Conservation (phyloP, 2,797 vertebrate species). For the Melanotaenia pygmaea region DNA sequence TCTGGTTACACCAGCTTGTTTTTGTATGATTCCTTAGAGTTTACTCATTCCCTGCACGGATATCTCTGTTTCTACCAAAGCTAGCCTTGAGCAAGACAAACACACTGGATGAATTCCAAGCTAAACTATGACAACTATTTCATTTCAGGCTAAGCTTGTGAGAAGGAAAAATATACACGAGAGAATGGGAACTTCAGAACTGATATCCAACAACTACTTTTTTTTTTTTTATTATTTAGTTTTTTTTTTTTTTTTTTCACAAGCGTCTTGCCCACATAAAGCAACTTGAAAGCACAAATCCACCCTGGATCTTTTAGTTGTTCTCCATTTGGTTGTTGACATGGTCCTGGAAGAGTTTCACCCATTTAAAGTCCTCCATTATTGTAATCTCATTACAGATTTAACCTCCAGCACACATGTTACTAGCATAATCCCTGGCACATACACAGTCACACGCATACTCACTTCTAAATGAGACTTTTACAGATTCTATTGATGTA, state of each 20-base stretch:
- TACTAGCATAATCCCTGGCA: slow-evolving; percentile 65
- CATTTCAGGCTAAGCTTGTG: slow-evolving; percentile 44
- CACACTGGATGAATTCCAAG: slow-evolving; percentile 63
- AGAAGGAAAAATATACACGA: slow-evolving; percentile 29
- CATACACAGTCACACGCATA: slow-evolving; percentile 28
- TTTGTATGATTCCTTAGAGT: slow-evolving; percentile 49
- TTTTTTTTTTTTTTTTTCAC: background rate
- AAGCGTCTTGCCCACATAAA: slow-evolving; percentile 4
- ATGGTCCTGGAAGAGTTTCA: slow-evolving; percentile 51
- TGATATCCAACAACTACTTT: background rate
- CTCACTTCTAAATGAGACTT: slow-evolving; percentile 34
- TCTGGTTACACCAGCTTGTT: slow-evolving; percentile 60
- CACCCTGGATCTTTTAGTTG: slow-evolving; percentile 7
- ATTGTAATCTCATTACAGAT: slow-evolving; percentile 79
- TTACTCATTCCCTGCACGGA: slow-evolving; percentile 31
- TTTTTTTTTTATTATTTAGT: background rate
- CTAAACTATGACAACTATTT: slow-evolving; percentile 72
- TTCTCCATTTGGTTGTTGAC: slow-evolving; percentile 56
- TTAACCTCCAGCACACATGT: slow-evolving; percentile 75
- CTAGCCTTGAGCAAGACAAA: slow-evolving; percentile 71
- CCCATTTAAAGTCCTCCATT: slow-evolving; percentile 62
- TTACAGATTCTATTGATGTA: slow-evolving; percentile 49
- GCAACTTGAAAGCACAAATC: background rate
- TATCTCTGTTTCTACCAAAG: slow-evolving; percentile 51
- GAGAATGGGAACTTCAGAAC: background rate